These are phyloP conservation scores for Unio delphinus DNA, from an alignment of 2,888 invertebrate genomes.

Conservation along the genomic window DNA sequence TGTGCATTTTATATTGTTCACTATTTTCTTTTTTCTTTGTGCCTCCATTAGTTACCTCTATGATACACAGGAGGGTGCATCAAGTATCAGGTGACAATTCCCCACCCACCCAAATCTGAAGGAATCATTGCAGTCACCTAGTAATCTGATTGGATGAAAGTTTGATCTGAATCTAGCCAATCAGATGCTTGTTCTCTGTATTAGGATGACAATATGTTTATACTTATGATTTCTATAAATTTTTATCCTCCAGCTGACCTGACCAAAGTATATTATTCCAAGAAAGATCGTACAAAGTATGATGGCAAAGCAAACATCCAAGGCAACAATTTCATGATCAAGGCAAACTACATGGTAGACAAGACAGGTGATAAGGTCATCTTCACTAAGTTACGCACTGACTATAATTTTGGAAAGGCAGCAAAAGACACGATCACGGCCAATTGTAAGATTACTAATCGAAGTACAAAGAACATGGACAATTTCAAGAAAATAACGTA, in stretches of 20 bases:
- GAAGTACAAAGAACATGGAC: slow-evolving; percentile 24
- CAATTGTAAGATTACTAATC: slow-evolving; percentile 32
- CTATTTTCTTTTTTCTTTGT: not conserved
- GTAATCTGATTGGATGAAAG: no score
- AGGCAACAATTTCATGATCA: slow-evolving; percentile 22
- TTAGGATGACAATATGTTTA: no score
- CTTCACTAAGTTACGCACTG: slow-evolving; percentile 24
- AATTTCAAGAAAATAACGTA: slow-evolving; percentile 38
- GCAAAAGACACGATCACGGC: slow-evolving; percentile 39
- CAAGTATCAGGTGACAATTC: no score
- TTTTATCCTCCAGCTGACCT: slow-evolving; percentile 12
- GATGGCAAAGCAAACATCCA: slow-evolving; percentile 14
- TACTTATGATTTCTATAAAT: no score
- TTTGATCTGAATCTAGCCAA: no score
- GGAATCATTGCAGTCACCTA: no score
- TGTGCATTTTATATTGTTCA: slow-evolving; percentile 5
- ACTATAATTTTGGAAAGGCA: slow-evolving; percentile 41
- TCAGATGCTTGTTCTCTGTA: no score
- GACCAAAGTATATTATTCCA: slow-evolving; percentile 12
- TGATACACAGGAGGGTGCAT: no score
- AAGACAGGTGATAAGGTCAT: slow-evolving; percentile 21
- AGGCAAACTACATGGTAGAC: slow-evolving; percentile 23
- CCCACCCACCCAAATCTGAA: no score
- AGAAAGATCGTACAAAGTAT: slow-evolving; percentile 23
- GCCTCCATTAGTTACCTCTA: no score